Percentiles rank a stretch among this genome's conserved stretches.
phyloP scores from a whole-genome alignment of 2,888 invertebrate species.

The Vannuccia rotundouncinata region DNA sequence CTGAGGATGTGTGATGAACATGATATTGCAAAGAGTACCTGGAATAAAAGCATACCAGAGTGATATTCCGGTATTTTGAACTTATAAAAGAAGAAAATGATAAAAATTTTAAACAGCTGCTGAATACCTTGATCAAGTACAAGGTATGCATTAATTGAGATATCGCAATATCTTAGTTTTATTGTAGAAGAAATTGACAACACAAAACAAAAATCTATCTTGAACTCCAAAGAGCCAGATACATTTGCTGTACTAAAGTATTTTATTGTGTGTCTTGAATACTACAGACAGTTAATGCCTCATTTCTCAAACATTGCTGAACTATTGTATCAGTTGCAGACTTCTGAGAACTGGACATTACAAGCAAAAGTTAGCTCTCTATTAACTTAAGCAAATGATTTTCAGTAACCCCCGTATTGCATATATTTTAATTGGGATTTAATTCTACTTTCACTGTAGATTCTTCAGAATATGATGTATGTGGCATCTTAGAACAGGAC shows the following conservation, averaged over 20 bases:
- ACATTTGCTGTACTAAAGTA: not conserved
- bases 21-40: not conserved
- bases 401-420: not conserved
- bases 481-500: constrained; percentile 16
- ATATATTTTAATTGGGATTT: not conserved
- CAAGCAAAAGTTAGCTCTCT: not conserved
- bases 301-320: not conserved
- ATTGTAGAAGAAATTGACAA: not conserved
- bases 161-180: not conserved
- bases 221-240: constrained; percentile 11
- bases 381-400: constrained; percentile 3
- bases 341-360: constrained; percentile 3
- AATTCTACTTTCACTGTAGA: constrained; percentile 9
- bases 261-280: not conserved
- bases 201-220: constrained; percentile 1
- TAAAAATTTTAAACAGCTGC: not conserved
- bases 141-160: not conserved
- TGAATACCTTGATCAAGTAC: not conserved
- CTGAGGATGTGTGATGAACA: no score
- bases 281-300: not conserved
- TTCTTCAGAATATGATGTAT: constrained; percentile 5
- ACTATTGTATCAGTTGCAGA: constrained; percentile 16
- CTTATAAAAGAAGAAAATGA: not conserved
- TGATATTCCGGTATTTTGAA: not conserved
- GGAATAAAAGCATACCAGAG: not conserved